These are phyloP conservation scores for Pocillopora damicornis DNA, from an alignment of 64 coral and sea anemone species.

Conservation along the genomic window DNA sequence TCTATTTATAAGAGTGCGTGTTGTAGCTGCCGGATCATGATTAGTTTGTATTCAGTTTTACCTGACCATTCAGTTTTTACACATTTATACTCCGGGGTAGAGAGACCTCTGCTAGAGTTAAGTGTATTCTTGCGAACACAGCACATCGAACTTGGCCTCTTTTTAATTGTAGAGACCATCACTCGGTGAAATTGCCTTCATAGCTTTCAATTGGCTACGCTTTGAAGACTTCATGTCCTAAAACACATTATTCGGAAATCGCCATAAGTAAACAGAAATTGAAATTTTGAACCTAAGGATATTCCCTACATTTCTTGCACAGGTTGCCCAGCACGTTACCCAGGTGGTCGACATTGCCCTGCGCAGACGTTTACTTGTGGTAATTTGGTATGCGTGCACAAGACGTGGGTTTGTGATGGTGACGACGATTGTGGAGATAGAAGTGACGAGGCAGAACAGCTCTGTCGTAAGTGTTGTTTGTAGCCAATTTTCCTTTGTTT, in stretches of 20 bases:
- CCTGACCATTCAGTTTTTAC: not conserved
- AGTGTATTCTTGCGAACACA: no score
- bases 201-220: no score
- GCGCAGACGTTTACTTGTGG: slow-evolving; percentile 42
- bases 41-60: no score
- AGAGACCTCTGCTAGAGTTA: no score
- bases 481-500: not conserved
- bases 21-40: no score
- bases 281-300: no score
- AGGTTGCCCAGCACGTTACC: slow-evolving; percentile 59
- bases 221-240: no score
- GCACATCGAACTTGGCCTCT: no score
- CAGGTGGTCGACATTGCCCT: slow-evolving; percentile 45
- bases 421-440: slow-evolving; percentile 80
- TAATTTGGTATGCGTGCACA: slow-evolving; percentile 73
- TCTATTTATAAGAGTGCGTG: not conserved
- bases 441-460: slow-evolving; percentile 54
- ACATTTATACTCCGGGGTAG: not conserved
- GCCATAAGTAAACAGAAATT: no score
- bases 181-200: no score
- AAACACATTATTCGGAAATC: no score
- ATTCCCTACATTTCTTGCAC: not conserved
- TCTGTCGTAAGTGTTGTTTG: slow-evolving; percentile 69
- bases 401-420: slow-evolving; percentile 77
- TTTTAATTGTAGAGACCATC: no score